Evolutionary conservation across 2,797 vertebrate species (phyloP).

Genomic region (Nannoperca australis): DNA sequence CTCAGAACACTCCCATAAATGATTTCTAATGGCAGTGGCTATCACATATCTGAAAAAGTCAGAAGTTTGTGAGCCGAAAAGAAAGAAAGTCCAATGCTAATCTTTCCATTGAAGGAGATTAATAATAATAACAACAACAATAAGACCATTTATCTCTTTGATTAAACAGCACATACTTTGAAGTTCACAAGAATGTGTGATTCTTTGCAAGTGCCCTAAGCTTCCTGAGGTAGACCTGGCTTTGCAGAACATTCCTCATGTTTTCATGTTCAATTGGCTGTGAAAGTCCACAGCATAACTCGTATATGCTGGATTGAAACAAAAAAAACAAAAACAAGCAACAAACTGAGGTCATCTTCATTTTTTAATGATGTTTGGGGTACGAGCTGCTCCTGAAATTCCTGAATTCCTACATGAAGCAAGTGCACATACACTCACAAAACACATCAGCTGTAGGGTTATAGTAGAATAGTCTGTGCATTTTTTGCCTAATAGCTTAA

Average conservation of each 20-base stretch:
- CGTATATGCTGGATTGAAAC: conserved; percentile 65
- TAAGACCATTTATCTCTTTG: conserved; percentile 76
- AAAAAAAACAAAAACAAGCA: conserved; percentile 59
- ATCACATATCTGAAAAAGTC: conserved; percentile 80
- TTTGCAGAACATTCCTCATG: conserved; percentile 76
- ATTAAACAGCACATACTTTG: conserved; percentile 78
- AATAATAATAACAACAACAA: conserved; percentile 55
- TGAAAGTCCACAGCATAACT: conserved; percentile 70
- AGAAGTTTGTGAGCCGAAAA: conserved; percentile 71
- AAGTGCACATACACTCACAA: conserved; percentile 1
- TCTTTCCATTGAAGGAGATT: conserved; percentile 73
- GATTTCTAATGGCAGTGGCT: conserved; percentile 80
- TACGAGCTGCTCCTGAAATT: conserved; percentile 31
- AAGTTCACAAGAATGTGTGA: conserved; percentile 79
- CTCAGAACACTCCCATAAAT: conserved; percentile 80
- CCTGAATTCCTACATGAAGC: conserved; percentile 8
- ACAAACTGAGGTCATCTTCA: conserved; percentile 45
- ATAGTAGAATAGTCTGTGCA: conserved; percentile 16
- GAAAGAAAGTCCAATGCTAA: conserved; percentile 74
- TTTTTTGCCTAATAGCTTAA: conserved; percentile 68
- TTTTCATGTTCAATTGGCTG: conserved; percentile 82
- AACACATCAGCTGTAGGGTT: conserved; percentile 25
- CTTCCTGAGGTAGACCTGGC: conserved; percentile 66
- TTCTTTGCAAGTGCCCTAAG: conserved; percentile 70
- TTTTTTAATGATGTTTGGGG: conserved; percentile 21